These are phyloP conservation scores for Sus scrofa DNA, from an alignment of 2,113 vertebrate genomes.

Conservation along the genomic window DNA sequence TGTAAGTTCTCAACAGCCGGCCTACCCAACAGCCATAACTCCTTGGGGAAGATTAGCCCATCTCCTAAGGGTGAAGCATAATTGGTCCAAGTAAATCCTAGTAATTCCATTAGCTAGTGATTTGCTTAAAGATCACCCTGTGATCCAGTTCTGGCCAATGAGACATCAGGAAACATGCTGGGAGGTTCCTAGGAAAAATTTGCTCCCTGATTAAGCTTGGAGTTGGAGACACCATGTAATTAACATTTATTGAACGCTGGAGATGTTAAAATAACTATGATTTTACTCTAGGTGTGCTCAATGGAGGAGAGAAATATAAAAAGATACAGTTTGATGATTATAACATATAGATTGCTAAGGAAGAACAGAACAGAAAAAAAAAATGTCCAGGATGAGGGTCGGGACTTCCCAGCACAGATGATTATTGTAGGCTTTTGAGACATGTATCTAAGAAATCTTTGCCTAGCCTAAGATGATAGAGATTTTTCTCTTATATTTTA, in stretches of 20 bases:
- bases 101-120: neutral
- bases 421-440: neutral
- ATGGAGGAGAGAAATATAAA: neutral
- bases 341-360: neutral
- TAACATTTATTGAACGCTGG: neutral
- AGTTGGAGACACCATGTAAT: neutral
- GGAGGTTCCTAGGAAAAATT: neutral
- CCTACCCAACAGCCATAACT: neutral
- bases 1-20: neutral
- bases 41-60: neutral
- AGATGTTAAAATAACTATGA: slow-evolving; percentile 11
- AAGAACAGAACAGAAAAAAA: neutral
- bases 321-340: neutral
- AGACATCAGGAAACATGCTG: neutral
- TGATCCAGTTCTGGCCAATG: neutral
- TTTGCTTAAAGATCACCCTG: neutral
- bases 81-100: neutral
- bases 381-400: neutral
- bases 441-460: neutral
- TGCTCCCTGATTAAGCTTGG: neutral
- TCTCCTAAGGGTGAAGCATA: neutral
- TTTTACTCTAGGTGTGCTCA: neutral
- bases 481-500: slow-evolving; percentile 42
- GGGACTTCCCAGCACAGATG: neutral
- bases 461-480: neutral